Evolutionary conservation across 2,113 vertebrate species (phyloP), one percentile per base, ranked within the genome.

Genomic region (Tachycineta bicolor): DNA sequence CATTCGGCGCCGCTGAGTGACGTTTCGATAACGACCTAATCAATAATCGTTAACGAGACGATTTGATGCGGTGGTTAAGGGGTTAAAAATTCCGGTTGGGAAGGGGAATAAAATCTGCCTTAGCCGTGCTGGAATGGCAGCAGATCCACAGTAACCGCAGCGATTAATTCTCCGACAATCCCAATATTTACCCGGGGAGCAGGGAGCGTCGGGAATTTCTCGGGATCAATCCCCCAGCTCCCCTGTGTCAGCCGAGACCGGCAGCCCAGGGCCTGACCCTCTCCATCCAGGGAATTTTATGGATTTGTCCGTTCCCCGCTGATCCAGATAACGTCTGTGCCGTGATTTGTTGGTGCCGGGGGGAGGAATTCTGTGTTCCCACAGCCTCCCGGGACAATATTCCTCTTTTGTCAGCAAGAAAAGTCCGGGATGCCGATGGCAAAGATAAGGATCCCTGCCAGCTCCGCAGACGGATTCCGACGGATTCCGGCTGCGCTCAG

Each of bases 381-480:
- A 70, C 87, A 94, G 53, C 53, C 83, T 59, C 79, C 70, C 8
- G 44, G 67, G n/a, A 1, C 23, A 88, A 96, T 49, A 81, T 85
- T 69, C 83, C 89, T 68, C 73, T 46, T 69, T 46, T 91, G 88
- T 90, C 93, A 95, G 96, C 96, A 59, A 14, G 24, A 77, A 62
- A 74, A 64, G 56, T 7, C 79, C 53, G 59, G 80, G 92, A 93
- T 85, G 76, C 83, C 89, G 96, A 97, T 97, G 92, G 39, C 53
- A 58, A 14, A 95, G 96, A 96, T 96, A 97, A 96, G 67, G 50
- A 34, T 2, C 92, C 58, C 39, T 46, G 91, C 90, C 94, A 97
- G 37, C 37, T 37, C 37, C 37, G 37, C 50, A 9, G 81, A 62
- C 6, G 5, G 74, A 49, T 84, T 64, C 91, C 71, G 87, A 77